Evolutionary conservation across 2,888 invertebrate genomes (phyloP), one percentile per base, ranked within the genome.

Genomic region (Lasius fuliginosus): DNA sequence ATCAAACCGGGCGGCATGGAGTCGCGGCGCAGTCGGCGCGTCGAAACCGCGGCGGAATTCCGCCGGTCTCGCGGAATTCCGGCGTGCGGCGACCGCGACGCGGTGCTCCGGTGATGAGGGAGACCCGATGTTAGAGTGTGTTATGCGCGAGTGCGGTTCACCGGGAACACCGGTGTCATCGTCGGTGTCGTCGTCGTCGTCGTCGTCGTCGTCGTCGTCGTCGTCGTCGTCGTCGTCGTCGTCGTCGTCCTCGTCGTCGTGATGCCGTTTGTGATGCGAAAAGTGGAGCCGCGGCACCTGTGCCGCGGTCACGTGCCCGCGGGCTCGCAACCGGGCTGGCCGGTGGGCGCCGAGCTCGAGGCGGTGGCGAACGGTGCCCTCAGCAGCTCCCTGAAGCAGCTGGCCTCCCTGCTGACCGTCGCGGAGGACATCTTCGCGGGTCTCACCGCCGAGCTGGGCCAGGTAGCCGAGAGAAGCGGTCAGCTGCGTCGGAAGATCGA

Each of bases 231-330:
- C 67, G 12, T 23, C 77, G 67, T 56, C 67, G 76, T 36, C 3
- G 65, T 67, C 67, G 77, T 56, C 67, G 67, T 56, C 40, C 40
- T n/a, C 56, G 18, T n/a, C 77, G 67, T 56, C 67, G 77, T 40
- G 71, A 98, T 98, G 98, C 98, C 98, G 95, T 98, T 98, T 96
- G 97, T 98, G 94, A 97, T 97, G 95, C 97, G 98, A 93, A 97
- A 97, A 93, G 97, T 98, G 94, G 97, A 97, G 95, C 98, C 98
- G 92, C 97, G 97, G 94, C 97, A 96, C 95, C 95, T 98, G 95
- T 97, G 98, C 93, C 97, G 95, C 86, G 94, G 94, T 84, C 94
- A 95, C 92, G 94, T 98, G 98, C 98, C 98, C 94, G 97, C 98
- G 96, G 97, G 98, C 93, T 97, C 97, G 94, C 96, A 97, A 91